Evolutionary conservation across 2,888 invertebrate genomes (phyloP), one percentile per base, ranked within the genome.

Genomic region (Branchellion lobata): DNA sequence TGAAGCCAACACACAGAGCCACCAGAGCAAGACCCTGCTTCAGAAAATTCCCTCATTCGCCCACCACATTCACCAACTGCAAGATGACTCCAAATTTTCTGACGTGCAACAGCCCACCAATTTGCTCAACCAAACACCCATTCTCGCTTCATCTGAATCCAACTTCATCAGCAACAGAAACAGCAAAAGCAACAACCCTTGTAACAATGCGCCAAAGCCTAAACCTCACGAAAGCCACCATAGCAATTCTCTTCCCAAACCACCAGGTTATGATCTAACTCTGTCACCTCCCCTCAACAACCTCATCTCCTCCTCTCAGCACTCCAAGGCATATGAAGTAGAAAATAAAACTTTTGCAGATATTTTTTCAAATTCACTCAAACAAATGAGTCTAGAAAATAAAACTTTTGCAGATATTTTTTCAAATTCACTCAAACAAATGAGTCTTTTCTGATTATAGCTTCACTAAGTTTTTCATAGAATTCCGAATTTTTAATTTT

Each of bases 321-420:
- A 57, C 61, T 14, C 3, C 61, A 57, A 47, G 18, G 18, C 11
- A 14, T 47, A 14, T 29, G 75, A 75, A n/a, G 8, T 24, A 11
- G 75, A 75, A 14, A 47, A 57, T 24, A 53, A 57, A 11, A 77
- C 53, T 65, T 77, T 77, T n/a, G 77, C 77, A 5, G 77, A 77
- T 36, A 77, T 77, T 2, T 77, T 77, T 31, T 29, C 77, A 18
- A 57, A 53, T 18, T 77, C 77, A n/a, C 34, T 77, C 34, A 77
- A 77, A 33, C 65, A 77, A 34, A 77, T 77, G 77, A 65, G 65
- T 33, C 53, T 24, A 11, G 75, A 75, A 14, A 47, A 57, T 24
- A 53, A 57, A 11, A 77, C 53, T 65, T 77, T 77, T n/a, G 77
- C 77, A 5, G 77, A 77, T 36, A 77, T 77, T 2, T 77, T 77